These are phyloP conservation scores for Lithophane ornitopus DNA, from an alignment of 2,888 invertebrate species.

Conservation along the genomic window DNA sequence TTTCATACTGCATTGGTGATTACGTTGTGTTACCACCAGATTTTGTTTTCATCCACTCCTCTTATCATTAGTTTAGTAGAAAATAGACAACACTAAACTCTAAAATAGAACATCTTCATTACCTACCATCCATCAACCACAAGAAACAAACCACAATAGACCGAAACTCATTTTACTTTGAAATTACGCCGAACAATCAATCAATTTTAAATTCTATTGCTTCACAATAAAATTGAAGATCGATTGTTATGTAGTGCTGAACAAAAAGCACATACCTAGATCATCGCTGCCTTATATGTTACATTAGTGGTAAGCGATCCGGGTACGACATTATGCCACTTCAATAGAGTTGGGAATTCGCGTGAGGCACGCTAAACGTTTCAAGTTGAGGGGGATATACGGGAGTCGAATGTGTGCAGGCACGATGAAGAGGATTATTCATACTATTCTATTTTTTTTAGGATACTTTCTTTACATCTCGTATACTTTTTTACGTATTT, in stretches of 20 bases:
- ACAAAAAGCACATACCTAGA: slow-evolving; percentile 53
- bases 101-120: slow-evolving; percentile 20
- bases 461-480: too few species aligned
- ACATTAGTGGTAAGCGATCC: slow-evolving; percentile 64
- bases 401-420: slow-evolving; percentile 30
- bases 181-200: slow-evolving; percentile 19
- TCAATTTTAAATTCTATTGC: slow-evolving; percentile 49
- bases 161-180: slow-evolving; percentile 28
- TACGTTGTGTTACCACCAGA: too few species aligned
- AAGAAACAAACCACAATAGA: slow-evolving; percentile 13
- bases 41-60: not conserved
- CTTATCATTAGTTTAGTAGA: not conserved
- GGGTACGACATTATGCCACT: slow-evolving; percentile 75
- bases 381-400: slow-evolving; percentile 61
- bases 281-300: slow-evolving; percentile 42
- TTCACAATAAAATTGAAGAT: slow-evolving; percentile 51
- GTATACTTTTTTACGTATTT: too few species aligned
- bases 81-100: not conserved
- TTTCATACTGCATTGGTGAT: not conserved
- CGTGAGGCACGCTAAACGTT: slow-evolving; percentile 79
- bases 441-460: not conserved
- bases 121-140: slow-evolving; percentile 21
- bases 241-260: slow-evolving; percentile 27
- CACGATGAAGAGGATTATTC: slow-evolving; percentile 1
- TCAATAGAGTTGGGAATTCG: slow-evolving; percentile 80